These are phyloP conservation scores for Tachysurus fulvidraco DNA, from an alignment of 2,113 vertebrate species.

Conservation along the genomic window DNA sequence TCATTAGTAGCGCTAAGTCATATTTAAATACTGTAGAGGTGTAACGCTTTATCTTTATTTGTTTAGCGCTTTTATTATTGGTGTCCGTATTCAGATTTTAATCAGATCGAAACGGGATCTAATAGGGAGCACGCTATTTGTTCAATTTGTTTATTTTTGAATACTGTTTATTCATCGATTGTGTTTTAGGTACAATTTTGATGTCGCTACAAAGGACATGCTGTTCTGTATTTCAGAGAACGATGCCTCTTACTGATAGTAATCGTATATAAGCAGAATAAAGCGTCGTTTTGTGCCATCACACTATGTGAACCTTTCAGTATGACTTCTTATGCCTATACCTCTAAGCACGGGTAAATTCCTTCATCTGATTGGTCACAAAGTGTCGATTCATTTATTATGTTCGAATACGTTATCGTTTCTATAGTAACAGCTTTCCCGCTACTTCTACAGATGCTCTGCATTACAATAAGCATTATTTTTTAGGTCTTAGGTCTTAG, in stretches of 20 bases:
- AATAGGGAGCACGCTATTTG: not conserved
- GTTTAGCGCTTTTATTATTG: not conserved
- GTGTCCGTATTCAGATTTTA: not conserved
- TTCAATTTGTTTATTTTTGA: no score
- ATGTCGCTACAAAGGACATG: not conserved
- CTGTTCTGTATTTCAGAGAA: not conserved
- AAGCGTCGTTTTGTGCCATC: not conserved
- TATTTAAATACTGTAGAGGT: slow-evolving; percentile 61
- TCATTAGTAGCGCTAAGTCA: slow-evolving; percentile 37
- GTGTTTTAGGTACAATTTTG: not conserved
- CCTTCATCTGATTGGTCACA: not conserved
- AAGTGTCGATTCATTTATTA: not conserved
- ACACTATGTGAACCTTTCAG: not conserved
- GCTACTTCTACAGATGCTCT: not conserved
- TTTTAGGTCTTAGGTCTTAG: no score
- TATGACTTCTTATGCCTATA: not conserved
- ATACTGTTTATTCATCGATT: not conserved
- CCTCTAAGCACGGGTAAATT: not conserved
- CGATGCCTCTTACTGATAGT: no score
- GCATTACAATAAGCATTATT: not conserved
- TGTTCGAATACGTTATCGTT: not conserved
- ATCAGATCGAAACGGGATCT: not conserved
- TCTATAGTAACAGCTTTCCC: not conserved
- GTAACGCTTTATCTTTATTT: not conserved
- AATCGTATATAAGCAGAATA: not conserved